Evolutionary conservation across 2,888 invertebrate genomes (phyloP), one percentile per base, ranked within the genome.

Genomic region (Papilio gigon): DNA sequence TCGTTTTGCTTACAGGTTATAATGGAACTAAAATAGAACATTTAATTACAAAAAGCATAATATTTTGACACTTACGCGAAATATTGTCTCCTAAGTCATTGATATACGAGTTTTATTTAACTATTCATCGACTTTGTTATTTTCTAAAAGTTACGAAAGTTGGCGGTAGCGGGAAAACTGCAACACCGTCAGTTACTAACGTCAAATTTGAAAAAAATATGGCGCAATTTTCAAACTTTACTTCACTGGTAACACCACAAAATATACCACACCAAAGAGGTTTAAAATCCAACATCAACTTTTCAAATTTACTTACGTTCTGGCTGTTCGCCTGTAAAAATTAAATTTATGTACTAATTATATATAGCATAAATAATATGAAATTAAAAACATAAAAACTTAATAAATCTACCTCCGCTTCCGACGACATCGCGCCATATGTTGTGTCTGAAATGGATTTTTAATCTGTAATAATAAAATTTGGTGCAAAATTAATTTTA

Each of bases 341-440:
- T 65, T 67, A 35, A 44, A 1, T 44, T 20, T 9, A 20, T 44
- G 8, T 73, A 56, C 25, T 64, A 56, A 14, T 47, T 22, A 53
- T 27, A 11, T 50, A 12, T 30, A 17, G 20, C 37, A 50, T 17
- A 42, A 47, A 27, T 65, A 30, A 44, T n/a, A n/a, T n/a, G n/a
- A n/a, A 20, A 9, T n/a, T n/a, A 17, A 17, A 44, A 44, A 9
- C 8, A 67, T 65, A 47, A 47, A 33, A 17, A 22, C 17, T 56
- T 5, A 56, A 17, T 14, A 37, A 47, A 70, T 78, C 69, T 74
- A 80, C 80, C 78, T 79, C 60, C 78, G 76, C 70, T 60, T 77
- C 58, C 77, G 76, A 8, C 78, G 74, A 72, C 76, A 80, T 74
- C 71, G 74, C 63, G 78, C 76, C 81, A 82, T 81, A 64, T 30